phyloP scores from a whole-genome alignment of 23 tunicate species.

The Aplidium turbinatum region DNA sequence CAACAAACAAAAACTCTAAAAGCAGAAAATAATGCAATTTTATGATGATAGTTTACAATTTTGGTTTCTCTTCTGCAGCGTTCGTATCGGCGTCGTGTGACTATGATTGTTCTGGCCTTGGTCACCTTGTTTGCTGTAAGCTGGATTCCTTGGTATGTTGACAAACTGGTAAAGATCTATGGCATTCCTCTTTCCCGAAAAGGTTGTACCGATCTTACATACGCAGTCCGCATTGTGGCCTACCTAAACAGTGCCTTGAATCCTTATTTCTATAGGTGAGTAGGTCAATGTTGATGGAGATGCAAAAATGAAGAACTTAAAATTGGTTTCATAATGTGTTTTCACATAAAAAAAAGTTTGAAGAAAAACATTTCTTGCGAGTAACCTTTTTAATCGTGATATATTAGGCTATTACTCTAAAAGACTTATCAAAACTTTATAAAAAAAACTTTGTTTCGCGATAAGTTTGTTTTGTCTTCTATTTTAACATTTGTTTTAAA shows the following conservation, averaged over 20 bases:
- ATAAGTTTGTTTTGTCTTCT: too few relatives aligned
- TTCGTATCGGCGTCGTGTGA: constrained; percentile 68
- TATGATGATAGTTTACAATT: too few relatives aligned
- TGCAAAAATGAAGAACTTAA: background rate
- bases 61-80: constrained; percentile 31
- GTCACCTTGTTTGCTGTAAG: constrained; percentile 62
- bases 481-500: too few relatives aligned
- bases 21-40: too few relatives aligned
- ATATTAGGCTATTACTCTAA: too few relatives aligned
- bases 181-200: constrained; percentile 38
- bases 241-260: constrained; percentile 92
- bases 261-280: constrained; percentile 93
- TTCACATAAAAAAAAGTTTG: too few relatives aligned
- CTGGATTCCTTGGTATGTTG: constrained; percentile 91
- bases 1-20: too few relatives aligned
- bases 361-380: too few relatives aligned
- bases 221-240: constrained; percentile 55
- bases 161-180: constrained; percentile 40
- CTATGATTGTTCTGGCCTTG: constrained; percentile 73
- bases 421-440: too few relatives aligned
- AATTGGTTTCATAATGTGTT: background rate
- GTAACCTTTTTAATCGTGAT: too few relatives aligned
- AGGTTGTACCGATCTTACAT: constrained; percentile 38
- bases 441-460: too few relatives aligned
- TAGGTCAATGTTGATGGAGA: background rate